Evolutionary conservation across 1,140 invertebrate species (phyloP).

Genomic region (Proales similis): DNA sequence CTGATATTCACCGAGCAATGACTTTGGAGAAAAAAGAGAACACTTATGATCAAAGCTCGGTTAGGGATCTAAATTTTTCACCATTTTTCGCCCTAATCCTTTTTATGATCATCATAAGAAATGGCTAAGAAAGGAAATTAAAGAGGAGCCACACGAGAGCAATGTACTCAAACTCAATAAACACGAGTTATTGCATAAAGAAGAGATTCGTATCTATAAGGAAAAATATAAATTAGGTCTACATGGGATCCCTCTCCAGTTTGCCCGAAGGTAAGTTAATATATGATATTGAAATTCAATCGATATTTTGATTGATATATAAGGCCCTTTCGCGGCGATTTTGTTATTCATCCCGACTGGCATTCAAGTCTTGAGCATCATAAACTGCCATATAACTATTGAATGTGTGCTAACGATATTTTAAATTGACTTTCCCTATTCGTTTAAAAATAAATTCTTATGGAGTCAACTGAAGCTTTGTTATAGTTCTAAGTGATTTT

Average conservation of each 20-base stretch:
- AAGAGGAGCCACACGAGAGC: conserved; percentile 1
- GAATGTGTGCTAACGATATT: too few species aligned
- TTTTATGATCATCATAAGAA: not conserved
- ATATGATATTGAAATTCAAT: not conserved
- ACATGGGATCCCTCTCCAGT: conserved; percentile 21
- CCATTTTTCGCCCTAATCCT: not conserved
- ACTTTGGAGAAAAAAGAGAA: too few species aligned
- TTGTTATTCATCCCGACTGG: conserved; percentile 45
- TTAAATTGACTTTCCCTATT: too few species aligned
- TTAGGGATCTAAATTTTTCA: not conserved
- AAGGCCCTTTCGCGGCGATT: conserved; percentile 42
- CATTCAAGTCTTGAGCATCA: conserved; percentile 43
- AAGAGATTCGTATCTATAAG: conserved; percentile 36
- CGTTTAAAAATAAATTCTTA: not conserved
- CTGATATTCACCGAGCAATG: too few species aligned
- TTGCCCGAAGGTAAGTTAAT: conserved; percentile 12
- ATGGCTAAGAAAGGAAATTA: not conserved
- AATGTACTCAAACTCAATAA: conserved; percentile 25
- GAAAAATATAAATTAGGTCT: conserved; percentile 27
- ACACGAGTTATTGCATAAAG: conserved; percentile 20
- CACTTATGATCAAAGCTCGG: conserved; percentile 1
- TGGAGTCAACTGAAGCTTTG: not conserved
- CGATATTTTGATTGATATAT: not conserved
- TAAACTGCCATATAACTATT: conserved; percentile 40
- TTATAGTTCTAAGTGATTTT: not conserved